Evolutionary conservation across 2,888 invertebrate species (phyloP).

Genomic region (Sacculina carcini): DNA sequence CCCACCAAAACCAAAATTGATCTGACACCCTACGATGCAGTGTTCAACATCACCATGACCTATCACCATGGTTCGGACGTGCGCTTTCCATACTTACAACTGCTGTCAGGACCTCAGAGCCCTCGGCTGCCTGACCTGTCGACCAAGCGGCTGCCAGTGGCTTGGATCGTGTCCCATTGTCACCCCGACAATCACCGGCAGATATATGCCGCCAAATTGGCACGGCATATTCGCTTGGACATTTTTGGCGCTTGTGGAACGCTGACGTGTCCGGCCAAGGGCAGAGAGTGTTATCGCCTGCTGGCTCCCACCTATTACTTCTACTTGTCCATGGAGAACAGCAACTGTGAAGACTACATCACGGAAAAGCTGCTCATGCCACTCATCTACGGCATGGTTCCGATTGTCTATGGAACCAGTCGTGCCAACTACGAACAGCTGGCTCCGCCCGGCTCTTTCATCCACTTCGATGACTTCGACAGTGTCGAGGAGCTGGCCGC

Average conservation of each 20-base stretch:
- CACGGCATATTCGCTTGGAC: neutral
- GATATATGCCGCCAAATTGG: neutral
- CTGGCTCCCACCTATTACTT: neutral
- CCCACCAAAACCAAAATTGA: slow-evolving; percentile 4
- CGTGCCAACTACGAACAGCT: neutral
- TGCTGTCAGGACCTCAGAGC: neutral
- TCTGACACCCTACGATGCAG: neutral
- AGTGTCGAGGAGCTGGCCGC: slow-evolving; percentile 1
- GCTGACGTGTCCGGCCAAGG: neutral
- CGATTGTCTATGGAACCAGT: slow-evolving; percentile 4
- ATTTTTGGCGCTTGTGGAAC: neutral
- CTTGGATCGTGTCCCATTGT: neutral
- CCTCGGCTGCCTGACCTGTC: neutral
- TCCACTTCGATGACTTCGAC: slow-evolving; percentile 6
- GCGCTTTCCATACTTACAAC: slow-evolving; percentile 4
- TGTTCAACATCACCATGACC: slow-evolving; percentile 10
- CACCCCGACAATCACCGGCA: neutral
- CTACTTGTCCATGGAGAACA: neutral
- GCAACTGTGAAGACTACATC: neutral
- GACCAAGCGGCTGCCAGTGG: neutral
- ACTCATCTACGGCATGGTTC: neutral
- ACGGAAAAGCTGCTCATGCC: neutral
- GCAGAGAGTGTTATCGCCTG: neutral
- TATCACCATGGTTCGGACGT: slow-evolving; percentile 8
- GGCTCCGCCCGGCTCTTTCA: slow-evolving; percentile 6